Percentiles rank a stretch among this genome's conserved stretches.
phyloP scores from a whole-genome alignment of 1,140 invertebrate species.

The Octopus bimaculoides region DNA sequence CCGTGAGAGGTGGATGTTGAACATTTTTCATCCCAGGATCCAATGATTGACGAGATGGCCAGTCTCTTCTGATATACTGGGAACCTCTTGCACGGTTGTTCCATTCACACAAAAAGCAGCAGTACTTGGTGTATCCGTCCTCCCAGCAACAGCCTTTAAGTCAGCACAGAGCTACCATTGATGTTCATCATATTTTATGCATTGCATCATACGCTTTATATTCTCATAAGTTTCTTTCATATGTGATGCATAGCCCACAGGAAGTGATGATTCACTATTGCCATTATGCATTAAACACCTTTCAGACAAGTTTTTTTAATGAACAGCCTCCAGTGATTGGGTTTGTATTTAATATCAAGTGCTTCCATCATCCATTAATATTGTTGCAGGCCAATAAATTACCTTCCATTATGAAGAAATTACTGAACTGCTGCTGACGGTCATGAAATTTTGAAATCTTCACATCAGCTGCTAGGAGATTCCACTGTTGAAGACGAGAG shows the following conservation, averaged over 20 bases:
- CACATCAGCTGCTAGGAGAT: conserved; percentile 1
- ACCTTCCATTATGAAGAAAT: not conserved
- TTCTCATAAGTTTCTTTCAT: conserved; percentile 7
- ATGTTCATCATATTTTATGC: not conserved
- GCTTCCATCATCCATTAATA: not conserved
- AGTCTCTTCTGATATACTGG: not conserved
- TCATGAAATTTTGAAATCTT: not conserved
- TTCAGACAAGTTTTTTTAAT: not conserved
- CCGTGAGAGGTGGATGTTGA: not conserved
- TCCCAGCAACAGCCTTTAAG: not conserved
- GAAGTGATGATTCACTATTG: not conserved
- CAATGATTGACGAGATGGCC: conserved; percentile 3
- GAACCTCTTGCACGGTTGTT: conserved; percentile 6
- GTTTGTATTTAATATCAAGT: not conserved
- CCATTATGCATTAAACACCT: not conserved
- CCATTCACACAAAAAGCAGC: not conserved
- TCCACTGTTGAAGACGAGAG: not conserved
- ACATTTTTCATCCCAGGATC: not conserved
- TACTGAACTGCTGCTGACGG: not conserved
- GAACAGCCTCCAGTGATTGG: not conserved
- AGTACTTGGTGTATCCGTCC: not conserved
- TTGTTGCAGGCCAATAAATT: not conserved
- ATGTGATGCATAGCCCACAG: not conserved
- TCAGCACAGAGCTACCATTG: not conserved
- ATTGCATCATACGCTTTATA: not conserved